Base-by-base conservation (phyloP, 2,888 invertebrate species). In the Bellardia pandia region DNA sequence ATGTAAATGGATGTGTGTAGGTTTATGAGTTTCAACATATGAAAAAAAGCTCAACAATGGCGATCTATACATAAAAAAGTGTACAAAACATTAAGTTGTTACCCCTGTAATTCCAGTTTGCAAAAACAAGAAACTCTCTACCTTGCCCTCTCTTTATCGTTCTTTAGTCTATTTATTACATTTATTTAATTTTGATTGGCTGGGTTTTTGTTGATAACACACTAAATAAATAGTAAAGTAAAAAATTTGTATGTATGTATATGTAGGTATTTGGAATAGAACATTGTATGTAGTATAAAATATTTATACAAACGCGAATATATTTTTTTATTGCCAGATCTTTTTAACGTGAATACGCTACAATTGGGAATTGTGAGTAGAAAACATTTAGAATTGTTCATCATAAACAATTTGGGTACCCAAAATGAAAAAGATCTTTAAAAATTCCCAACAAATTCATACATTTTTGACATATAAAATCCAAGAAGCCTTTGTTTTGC, bases 41-140 rank as follows among this genome's bases (percentile, higher is more conserved):
- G 4, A 14, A 48, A 48, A 23, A 66, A 40, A 64, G n/a, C 62
- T 64, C 13, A 45, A 45, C 37, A 60, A 66, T 45, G 45, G 30
- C 66, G 45, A 45, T 60, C 66, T 62, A 62, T 33, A 45, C 45
- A 45, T 45, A 45, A 66, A 33, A 60, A 33, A 37, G 30, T 66
- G 42, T 40, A 66, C 40, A 23, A 42, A 42, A 8, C 45, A 45
- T 23, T 40, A 69, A 51, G 33, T 51, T 9, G 40, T 51, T 51
- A 13, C 58, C 23, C 30, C 33, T 14, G n/a, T 64, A 30, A 48
- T 11, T 42, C 33, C 16, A 11, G 51, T 51, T 42, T n/a, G 33
- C 14, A 14, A 60, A 40, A 16, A 42, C 42, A 64, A 42, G 6
- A 68, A 48, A 33, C 8, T 0, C 11, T 3, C n/a, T 16, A 16